Percentiles rank a stretch among this genome's conserved stretches.
phyloP scores from a whole-genome alignment of 1,140 invertebrate genomes.

The Chionoecetes opilio region DNA sequence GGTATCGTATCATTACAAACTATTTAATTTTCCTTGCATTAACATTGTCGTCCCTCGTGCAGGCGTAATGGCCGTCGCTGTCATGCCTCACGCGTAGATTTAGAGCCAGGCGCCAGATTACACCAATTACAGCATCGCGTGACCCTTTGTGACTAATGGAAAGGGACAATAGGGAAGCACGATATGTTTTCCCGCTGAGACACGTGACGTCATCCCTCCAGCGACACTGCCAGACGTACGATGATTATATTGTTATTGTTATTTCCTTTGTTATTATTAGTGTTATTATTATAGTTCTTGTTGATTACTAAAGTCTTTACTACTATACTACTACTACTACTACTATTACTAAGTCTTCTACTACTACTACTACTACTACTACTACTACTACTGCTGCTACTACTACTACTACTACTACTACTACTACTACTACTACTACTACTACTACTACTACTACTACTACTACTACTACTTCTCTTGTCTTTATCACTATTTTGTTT shows the following conservation, averaged over 20 bases:
- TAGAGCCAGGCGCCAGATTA: no score
- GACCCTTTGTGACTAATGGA: no score
- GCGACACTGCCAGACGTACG: no score
- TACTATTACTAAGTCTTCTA: neutral
- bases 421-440: conserved; percentile 29
- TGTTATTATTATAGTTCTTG: neutral
- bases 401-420: conserved; percentile 30
- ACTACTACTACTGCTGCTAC: conserved; percentile 13
- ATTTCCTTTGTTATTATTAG: neutral
- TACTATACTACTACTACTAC: conserved; percentile 29
- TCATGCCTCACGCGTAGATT: no score
- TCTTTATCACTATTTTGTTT: neutral
- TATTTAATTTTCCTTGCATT: no score
- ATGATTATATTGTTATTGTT: neutral
- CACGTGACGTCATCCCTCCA: no score
- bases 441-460: conserved; percentile 4
- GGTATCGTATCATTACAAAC: no score
- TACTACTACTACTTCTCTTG: neutral
- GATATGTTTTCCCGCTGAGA: neutral
- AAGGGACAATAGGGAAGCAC: neutral
- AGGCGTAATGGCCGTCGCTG: no score
- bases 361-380: conserved; percentile 23
- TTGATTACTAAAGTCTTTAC: no score
- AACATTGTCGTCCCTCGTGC: no score
- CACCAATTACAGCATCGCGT: no score